Base-by-base conservation (phyloP, 30 jellyfish, hydroid and myxozoan species). In the Clytia hemisphaerica region DNA sequence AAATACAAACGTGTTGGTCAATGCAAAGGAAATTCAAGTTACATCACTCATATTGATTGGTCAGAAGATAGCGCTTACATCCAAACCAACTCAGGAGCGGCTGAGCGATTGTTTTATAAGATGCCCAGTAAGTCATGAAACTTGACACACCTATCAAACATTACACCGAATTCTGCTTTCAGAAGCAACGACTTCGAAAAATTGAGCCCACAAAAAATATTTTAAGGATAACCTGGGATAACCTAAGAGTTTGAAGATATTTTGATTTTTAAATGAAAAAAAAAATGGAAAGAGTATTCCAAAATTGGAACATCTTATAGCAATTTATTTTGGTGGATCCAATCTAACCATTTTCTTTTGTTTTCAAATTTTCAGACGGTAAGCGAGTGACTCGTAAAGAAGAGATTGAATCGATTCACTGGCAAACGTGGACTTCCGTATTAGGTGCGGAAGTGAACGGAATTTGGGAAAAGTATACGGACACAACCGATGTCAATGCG, bases 31-130 rank as follows among this genome's bases (percentile, higher is more conserved):
- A 88, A 89, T 30, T 79, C 97, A 5, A 88, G 97, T 73, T 79
- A 76, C 78, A 88, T 88, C 58, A 88, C 97, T 35, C 97, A 88
- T 51, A 16, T 88, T 29, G 97, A 88, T 62, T 88, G 92, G 78
- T 88, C 97, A 1, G 93, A 78, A 18, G 97, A 88, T 46, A 88
- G 97, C 83, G 73, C 75, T 36, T 88, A 88, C 77, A 47, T 88
- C 19, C 97, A 88, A 71, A 88, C 97, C n/a, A 88, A 88, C 36
- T 88, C 97, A 7, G 94, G 94, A 19, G 94, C 94, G 18, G 88
- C 97, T 4, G 97, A 88, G 65, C 58, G 97, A 33, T 72, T 88
- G 71, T 88, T 79, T 65, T 79, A 79, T 69, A 73, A 76, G 63
- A 78, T 88, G 94, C 97, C 97, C 33, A 83, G 97, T 88, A 45